Evolutionary conservation across 35 echinoderm and acorn worm genomes (phyloP), one percentile per base, ranked within the genome.

Genomic region (Ptychodera flava): DNA sequence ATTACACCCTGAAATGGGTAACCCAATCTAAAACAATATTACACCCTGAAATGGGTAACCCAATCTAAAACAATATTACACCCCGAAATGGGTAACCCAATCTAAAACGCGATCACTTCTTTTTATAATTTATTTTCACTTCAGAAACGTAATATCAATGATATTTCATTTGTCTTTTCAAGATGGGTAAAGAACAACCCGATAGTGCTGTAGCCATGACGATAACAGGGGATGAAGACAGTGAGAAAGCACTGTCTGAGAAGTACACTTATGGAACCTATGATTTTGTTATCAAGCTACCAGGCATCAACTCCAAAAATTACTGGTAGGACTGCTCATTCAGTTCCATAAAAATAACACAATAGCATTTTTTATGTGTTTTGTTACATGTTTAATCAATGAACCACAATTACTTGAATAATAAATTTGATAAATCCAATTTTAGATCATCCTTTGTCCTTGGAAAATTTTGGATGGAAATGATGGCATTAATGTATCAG

Each of bases 191-290:
- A 33, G 29, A 86, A 0, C 92, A 98, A 78, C 95, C 95, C 36
- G 95, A 98, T 86, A 92, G 87, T 1, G 90, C 83, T 14, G 78
- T 78, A 37, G 95, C 95, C 32, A 86, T 92, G n/a, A 77, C 92
- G 6, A 85, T 98, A 0, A 98, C 95, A 28, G 34, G 86, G 76
- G 91, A 93, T 16, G 94, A 97, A 30, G 85, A 80, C 16, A 36
- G 32, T n/a, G 36, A 33, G 30, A 83, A 37, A 31, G 85, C 38
- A 36, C 76, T 37, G 0, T 31, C 85, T 79, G 78, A 90, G 33
- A 90, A 78, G 32, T 98, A 94, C 86, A 98, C 93, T 87, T 92
- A 98, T 86, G 92, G 88, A 31, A 92, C 95, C 15, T 94, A 98
- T 86, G 95, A 98, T 77, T 91, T 98, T 89, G 87, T 98, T 1